phyloP scores from a whole-genome alignment of 2,888 invertebrate species.

The Belgica antarctica region DNA sequence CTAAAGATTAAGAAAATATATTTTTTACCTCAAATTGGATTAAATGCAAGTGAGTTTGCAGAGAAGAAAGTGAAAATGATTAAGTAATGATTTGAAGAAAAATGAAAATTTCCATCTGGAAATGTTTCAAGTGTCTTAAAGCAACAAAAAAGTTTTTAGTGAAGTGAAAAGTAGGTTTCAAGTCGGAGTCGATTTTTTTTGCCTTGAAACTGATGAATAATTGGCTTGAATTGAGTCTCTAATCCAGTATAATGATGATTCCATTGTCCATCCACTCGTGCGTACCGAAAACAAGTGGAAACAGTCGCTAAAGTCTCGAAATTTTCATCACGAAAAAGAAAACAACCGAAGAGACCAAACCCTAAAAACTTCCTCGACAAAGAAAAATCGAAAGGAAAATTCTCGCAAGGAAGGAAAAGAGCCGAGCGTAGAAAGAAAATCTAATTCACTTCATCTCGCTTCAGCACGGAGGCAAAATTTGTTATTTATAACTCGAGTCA shows the following conservation, averaged over 20 bases:
- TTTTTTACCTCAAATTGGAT: not conserved
- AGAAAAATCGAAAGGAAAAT: not conserved
- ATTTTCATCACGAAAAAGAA: not conserved
- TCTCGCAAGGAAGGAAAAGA: not conserved
- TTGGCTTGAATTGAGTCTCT: not conserved
- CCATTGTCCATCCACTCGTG: not conserved
- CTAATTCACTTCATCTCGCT: not conserved
- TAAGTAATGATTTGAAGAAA: not conserved
- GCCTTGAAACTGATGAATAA: not conserved
- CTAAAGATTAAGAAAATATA: conserved; percentile 21
- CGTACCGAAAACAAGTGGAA: not conserved
- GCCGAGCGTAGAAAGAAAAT: not conserved
- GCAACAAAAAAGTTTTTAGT: conserved; percentile 17
- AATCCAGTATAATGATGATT: not conserved
- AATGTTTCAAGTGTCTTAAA: conserved; percentile 10
- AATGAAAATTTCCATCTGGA: conserved; percentile 6
- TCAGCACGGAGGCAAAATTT: too few relatives aligned
- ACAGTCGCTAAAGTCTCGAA: not conserved
- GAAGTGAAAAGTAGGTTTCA: conserved; percentile 6
- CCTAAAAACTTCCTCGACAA: conserved; percentile 8
- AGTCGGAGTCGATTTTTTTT: not conserved
- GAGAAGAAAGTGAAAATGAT: not conserved
- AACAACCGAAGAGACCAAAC: conserved; percentile 7
- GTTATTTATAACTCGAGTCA: not conserved
- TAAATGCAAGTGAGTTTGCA: not conserved